Evolutionary conservation across 2,888 invertebrate genomes (phyloP), one percentile per base, ranked within the genome.

Genomic region (Plebejus melissa): DNA sequence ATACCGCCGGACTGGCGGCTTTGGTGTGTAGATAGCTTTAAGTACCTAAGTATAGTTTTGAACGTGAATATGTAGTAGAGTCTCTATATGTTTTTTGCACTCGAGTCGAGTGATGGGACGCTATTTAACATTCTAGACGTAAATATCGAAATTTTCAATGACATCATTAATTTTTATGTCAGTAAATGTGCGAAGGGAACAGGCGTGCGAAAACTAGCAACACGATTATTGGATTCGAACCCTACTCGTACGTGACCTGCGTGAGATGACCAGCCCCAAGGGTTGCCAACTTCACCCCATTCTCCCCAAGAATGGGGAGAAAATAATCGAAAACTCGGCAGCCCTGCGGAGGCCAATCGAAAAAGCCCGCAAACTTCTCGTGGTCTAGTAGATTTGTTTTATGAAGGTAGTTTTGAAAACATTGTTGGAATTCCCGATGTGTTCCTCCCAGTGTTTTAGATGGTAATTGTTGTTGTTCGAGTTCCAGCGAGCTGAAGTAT

Each of bases 151-250:
- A 65, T 36, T 65, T 65, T 65, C 65, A 65, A 65, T 36, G 65
- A 65, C 65, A 65, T 65, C 65, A 65, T 65, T 65, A 65, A 65
- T 65, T 65, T 65, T 65, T 65, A 65, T 36, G 65, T 65, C 65
- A 65, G 65, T 65, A 36, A 65, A 65, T 65, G 65, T 36, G 32
- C 65, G 65, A 65, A 36, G 65, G 65, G 32, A 65, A 60, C 60
- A 60, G 60, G 60, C 60, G 60, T 60, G 60, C 65, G 65, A 65
- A 65, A 65, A 65, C 65, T 65, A 65, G 65, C 65, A 65, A 36
- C 32, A 65, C 65, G 65, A 65, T 65, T 65, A 65, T 65, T 65
- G 65, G 65, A 65, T 65, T 65, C 65, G 65, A 65, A 65, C 65
- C 65, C 65, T 32, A 65, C 65, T 36, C 32, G 65, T 36, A 65